Percentiles rank a stretch among this genome's conserved stretches.
These are phyloP conservation scores for Stichopus horrens DNA, from an alignment of 53 echinoderm and acorn worm genomes.

Conservation along the genomic window DNA sequence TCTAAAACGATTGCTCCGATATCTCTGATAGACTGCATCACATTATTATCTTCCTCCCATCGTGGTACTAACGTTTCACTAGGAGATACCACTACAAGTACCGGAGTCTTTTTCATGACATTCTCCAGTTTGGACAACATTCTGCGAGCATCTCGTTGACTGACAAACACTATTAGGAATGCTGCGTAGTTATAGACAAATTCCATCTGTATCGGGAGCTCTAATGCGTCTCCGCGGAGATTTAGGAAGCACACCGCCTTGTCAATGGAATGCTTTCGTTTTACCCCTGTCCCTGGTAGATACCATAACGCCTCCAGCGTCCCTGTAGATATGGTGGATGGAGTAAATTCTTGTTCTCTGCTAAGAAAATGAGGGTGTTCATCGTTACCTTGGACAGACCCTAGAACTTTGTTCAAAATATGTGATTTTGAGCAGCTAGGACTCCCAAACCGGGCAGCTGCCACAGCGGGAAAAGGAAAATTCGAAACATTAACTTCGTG, in stretches of 20 bases:
- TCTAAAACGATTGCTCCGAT: background rate
- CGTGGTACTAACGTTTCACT: background rate
- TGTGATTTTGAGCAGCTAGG: slow-evolving; percentile 10
- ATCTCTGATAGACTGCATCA: background rate
- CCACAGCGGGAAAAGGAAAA: background rate
- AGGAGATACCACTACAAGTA: background rate
- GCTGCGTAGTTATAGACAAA: background rate
- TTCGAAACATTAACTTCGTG: background rate
- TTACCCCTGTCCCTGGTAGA: background rate
- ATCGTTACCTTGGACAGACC: slow-evolving; percentile 27
- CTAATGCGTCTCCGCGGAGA: slow-evolving; percentile 17
- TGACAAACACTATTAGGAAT: background rate
- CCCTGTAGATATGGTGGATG: background rate
- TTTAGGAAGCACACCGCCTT: slow-evolving; percentile 13
- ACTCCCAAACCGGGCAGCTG: background rate
- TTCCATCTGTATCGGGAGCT: background rate
- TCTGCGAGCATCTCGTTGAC: background rate
- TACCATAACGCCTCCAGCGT: slow-evolving; percentile 25
- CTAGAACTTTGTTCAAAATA: slow-evolving; percentile 34
- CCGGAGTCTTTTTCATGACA: background rate
- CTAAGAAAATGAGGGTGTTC: slow-evolving; percentile 20
- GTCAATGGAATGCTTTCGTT: background rate
- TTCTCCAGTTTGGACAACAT: background rate
- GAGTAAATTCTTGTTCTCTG: background rate
- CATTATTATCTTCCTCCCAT: background rate